Conservation (phyloP, 92 coral and sea anemone species). For the Nematostella vectensis region DNA sequence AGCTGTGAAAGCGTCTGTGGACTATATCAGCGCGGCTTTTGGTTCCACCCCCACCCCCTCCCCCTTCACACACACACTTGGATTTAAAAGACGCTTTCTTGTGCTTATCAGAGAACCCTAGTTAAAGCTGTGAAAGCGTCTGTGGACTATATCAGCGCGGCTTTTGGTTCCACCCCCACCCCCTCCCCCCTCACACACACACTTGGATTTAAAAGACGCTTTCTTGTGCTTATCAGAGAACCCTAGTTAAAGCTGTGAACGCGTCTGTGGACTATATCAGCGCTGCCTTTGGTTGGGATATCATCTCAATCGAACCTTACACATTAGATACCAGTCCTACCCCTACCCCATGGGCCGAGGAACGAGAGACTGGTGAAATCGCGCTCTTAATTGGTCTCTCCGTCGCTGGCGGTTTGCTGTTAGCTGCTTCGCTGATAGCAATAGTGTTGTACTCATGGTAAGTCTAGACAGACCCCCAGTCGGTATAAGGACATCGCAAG, state of each 20-base stretch:
- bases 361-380: not conserved
- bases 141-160: constrained; percentile 9
- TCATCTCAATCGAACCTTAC: constrained; percentile 16
- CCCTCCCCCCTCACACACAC: no score
- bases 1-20: constrained; percentile 1
- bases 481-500: not conserved
- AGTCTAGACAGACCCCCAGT: not conserved
- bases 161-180: no score
- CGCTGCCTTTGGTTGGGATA: constrained; percentile 10
- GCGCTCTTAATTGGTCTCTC: constrained; percentile 8
- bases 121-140: constrained; percentile 2
- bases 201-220: no score
- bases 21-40: constrained; percentile 11
- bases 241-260: constrained; percentile 5
- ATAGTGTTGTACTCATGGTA: constrained; percentile 11
- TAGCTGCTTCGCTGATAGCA: not conserved
- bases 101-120: constrained; percentile 17
- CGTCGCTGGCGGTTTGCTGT: not conserved
- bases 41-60: no score
- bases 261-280: constrained; percentile 8
- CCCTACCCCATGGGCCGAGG: not conserved
- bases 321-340: not conserved
- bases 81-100: no score
- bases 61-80: no score
- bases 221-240: no score